Conservation (phyloP, 2,113 vertebrate species). For the Fulica atra region DNA sequence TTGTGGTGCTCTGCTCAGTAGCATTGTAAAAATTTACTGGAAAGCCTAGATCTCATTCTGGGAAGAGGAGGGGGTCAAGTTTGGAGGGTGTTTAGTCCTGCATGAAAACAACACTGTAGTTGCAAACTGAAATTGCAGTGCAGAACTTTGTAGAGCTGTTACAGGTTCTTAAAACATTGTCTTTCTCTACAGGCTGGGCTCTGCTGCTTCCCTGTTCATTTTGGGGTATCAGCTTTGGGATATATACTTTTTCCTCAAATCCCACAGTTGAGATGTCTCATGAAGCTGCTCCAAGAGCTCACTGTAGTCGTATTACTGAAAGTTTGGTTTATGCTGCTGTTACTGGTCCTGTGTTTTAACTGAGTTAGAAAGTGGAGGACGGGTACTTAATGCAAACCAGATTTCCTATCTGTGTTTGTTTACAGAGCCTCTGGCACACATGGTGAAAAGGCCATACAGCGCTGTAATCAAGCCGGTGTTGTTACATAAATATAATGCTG, state of each 20-base stretch:
- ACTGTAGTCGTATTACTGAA: not conserved
- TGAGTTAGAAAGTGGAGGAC: conserved; percentile 37
- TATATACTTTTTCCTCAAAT: not conserved
- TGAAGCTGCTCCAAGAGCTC: not conserved
- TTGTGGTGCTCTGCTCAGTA: not conserved
- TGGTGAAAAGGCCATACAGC: conserved; percentile 34
- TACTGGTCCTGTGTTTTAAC: conserved; percentile 16
- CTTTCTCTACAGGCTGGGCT: not conserved
- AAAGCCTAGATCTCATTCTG: not conserved
- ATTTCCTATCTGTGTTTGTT: conserved; percentile 50
- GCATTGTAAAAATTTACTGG: not conserved
- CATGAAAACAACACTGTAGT: not conserved
- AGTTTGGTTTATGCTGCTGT: not conserved
- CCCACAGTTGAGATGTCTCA: not conserved
- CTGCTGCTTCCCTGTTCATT: not conserved
- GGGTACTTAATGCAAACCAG: conserved; percentile 53
- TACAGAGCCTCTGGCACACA: conserved; percentile 50
- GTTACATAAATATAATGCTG: conserved; percentile 48
- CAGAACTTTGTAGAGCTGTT: not conserved
- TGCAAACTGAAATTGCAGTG: not conserved
- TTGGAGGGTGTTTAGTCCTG: not conserved
- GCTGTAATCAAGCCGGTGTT: conserved; percentile 36
- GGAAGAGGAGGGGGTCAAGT: not conserved
- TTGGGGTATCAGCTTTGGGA: not conserved
- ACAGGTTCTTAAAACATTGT: fast-evolving